Conservation (phyloP, 2,797 vertebrate genomes). For the Macropus fuliginosus region DNA sequence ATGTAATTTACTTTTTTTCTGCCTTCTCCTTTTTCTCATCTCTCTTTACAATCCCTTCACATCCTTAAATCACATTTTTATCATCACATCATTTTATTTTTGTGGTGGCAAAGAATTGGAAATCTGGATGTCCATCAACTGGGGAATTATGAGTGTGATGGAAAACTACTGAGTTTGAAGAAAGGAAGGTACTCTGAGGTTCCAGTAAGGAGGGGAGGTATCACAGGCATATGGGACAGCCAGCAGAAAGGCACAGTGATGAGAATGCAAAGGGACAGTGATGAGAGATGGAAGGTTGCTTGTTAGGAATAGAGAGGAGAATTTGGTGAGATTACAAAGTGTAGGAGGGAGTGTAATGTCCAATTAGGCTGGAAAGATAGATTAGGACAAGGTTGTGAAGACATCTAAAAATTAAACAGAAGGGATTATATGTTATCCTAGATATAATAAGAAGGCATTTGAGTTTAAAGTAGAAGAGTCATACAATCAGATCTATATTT, state of each 20-base stretch:
- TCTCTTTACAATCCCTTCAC: too few species aligned
- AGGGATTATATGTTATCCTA: too few species aligned
- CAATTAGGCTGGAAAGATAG: background rate
- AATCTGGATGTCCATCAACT: background rate
- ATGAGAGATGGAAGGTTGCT: background rate
- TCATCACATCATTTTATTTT: background rate
- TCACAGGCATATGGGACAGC: background rate
- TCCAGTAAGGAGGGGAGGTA: background rate
- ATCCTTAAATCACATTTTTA: too few species aligned
- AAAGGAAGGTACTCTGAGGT: background rate
- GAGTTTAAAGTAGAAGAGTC: background rate
- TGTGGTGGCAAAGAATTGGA: background rate
- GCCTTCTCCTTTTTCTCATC: too few species aligned
- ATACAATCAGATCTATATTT: background rate
- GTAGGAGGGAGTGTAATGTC: background rate
- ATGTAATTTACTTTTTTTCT: too few species aligned
- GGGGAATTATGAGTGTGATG: too few species aligned
- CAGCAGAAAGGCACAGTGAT: background rate
- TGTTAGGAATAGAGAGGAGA: background rate
- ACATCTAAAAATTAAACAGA: background rate
- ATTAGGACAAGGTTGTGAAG: background rate
- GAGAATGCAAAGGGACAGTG: background rate
- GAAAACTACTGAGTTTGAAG: background rate
- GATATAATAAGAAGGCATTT: background rate
- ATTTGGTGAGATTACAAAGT: background rate